These are phyloP conservation scores for Erithacus rubecula DNA, from an alignment of 2,797 vertebrate species.

Conservation along the genomic window DNA sequence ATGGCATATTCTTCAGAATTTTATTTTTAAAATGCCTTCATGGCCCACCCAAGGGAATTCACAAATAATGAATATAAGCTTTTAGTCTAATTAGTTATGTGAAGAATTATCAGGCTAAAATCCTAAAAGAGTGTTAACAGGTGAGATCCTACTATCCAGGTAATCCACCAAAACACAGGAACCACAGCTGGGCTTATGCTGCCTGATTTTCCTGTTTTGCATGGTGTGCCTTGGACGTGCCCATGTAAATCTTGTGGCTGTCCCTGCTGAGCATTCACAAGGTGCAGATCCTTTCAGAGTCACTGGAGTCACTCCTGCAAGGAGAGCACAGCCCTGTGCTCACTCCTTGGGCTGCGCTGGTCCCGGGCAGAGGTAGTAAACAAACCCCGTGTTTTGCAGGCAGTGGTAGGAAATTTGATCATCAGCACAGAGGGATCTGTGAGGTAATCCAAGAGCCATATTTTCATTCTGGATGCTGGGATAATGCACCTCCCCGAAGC, in stretches of 20 bases:
- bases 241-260: background rate
- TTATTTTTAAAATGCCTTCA: background rate
- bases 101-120: background rate
- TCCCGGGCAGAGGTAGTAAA: background rate
- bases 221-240: too few species aligned
- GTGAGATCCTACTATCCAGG: background rate
- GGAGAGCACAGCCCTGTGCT: rapidly evolving
- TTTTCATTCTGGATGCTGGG: background rate
- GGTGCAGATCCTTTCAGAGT: rapidly evolving
- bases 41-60: background rate
- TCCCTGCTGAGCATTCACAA: background rate
- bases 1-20: background rate
- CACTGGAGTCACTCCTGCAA: rapidly evolving
- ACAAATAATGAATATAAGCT: conserved; percentile 7
- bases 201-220: background rate
- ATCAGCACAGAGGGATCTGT: background rate
- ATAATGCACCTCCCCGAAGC: background rate
- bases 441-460: background rate
- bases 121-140: background rate
- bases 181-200: rapidly evolving
- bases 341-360: rapidly evolving
- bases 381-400: background rate
- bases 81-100: conserved; percentile 19
- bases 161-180: background rate
- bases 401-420: background rate